Evolutionary conservation across 2,888 invertebrate species (phyloP), one percentile per base, ranked within the genome.

Genomic region (Yponomeuta cagnagella): DNA sequence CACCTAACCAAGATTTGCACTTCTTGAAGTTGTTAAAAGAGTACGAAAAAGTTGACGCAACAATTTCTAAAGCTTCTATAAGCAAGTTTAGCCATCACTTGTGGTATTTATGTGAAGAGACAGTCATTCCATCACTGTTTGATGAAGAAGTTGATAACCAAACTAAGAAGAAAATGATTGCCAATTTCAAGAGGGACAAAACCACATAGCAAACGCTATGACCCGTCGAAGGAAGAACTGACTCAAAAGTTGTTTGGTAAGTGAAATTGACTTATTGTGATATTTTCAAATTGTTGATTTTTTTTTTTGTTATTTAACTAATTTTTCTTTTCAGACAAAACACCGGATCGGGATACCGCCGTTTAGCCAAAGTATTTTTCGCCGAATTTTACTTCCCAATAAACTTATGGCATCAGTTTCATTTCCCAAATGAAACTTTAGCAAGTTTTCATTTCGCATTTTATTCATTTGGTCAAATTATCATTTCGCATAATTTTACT

Each of bases 1-100:
- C 73, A 67, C 72, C 74, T 69, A 69, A 74, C 63, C 72, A 74
- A 69, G 73, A 74, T 63, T 71, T 74, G 52, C 71, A 73, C 72
- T 73, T 74, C 70, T 73, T 74, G 69, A 75, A 75, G 43, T 9
- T 70, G 1, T 69, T 71, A 71, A 74, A 73, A 52, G 67, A 67
- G 43, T 74, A 72, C 70, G 69, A 48, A 63, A 58, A 33, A 64
- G 23, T 23, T 23, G 58, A 68, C 63, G 71, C 68, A 58, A 71
- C 63, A 68, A 71, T 68, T 63, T 68, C 71, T 63, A 71, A 68
- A 63, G 69, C 71, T n/a, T 12, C 69, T 68, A 68, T 71, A 68
- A 68, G 69, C 64, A 71, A 71, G 65, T 71, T 71, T 69, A 37
- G 66, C 52, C 58, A 71, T 64, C 70, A 70, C 43, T 70, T 70